A percentile compares a stretch with the other conserved stretches of the same genome.
Conservation (phyloP, 2,113 vertebrate genomes). For the Proterorhinus semilunaris region DNA sequence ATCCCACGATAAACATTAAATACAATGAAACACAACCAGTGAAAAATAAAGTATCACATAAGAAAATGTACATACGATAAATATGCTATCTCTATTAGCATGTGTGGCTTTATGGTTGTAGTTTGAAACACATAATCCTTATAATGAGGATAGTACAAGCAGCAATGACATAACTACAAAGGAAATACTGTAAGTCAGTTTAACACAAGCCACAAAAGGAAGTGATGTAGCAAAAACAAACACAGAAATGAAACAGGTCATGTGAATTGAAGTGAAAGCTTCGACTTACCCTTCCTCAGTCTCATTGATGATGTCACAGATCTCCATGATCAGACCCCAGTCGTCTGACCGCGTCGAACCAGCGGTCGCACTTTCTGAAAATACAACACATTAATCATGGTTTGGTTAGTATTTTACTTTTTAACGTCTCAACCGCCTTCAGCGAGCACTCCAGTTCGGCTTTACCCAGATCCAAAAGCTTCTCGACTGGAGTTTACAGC, state of each 20-base stretch:
- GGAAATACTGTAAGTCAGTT: conserved; percentile 9
- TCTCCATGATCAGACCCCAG: conserved; percentile 80
- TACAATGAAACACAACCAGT: too few relatives aligned
- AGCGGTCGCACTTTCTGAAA: conserved; percentile 72
- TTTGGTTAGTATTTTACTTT: not conserved
- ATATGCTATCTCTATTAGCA: not conserved
- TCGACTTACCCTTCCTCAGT: conserved; percentile 74
- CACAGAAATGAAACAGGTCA: not conserved
- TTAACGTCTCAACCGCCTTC: too few relatives aligned
- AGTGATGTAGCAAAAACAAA: not conserved
- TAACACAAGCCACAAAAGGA: conserved; percentile 3
- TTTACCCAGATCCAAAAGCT: too few relatives aligned
- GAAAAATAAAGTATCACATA: too few relatives aligned
- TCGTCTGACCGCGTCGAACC: conserved; percentile 66
- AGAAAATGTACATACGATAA: too few relatives aligned
- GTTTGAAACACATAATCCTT: not conserved
- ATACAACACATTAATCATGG: conserved; percentile 2
- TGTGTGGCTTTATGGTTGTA: not conserved
- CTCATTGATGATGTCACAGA: conserved; percentile 80
- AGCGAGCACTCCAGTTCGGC: too few relatives aligned
- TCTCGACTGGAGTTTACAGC: too few relatives aligned
- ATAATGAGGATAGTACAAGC: not conserved
- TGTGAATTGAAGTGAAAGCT: not conserved
- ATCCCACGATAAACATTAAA: too few relatives aligned
- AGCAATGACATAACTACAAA: not conserved